Percentiles rank a stretch among this genome's conserved stretches.
Conservation (phyloP, 1,140 invertebrate species). For the Calycopis cecrops region DNA sequence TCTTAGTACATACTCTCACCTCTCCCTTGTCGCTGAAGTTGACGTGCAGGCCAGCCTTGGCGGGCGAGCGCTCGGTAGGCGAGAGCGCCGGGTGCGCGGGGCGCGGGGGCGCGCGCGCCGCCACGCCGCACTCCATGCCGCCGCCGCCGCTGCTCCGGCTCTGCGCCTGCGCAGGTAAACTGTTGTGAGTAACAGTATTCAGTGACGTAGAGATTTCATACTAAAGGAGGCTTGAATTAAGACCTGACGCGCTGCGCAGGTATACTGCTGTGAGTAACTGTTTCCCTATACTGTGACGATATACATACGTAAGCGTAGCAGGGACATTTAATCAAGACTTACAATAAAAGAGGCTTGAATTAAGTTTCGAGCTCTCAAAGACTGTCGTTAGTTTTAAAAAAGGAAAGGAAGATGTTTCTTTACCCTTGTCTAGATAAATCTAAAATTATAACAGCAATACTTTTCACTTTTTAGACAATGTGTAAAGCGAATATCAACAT, state of each 20-base stretch:
- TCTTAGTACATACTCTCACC: conserved; percentile 30
- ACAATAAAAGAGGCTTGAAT: too few species aligned
- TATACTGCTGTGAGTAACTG: neutral
- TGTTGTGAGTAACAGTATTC: neutral
- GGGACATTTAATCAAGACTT: too few species aligned
- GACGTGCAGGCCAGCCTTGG: conserved; percentile 87
- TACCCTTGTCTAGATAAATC: too few species aligned
- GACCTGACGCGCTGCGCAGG: too few species aligned
- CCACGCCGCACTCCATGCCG: conserved; percentile 63
- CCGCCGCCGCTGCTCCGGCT: conserved; percentile 32
- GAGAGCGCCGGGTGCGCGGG: conserved; percentile 54
- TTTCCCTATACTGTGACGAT: neutral
- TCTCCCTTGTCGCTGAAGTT: conserved; percentile 91
- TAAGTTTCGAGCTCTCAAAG: too few species aligned
- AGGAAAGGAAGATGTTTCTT: too few species aligned
- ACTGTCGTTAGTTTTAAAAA: too few species aligned
- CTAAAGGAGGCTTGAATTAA: neutral
- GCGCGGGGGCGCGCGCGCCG: conserved; percentile 35
- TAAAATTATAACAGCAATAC: too few species aligned
- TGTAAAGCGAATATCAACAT: too few species aligned
- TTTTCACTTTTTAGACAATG: too few species aligned
- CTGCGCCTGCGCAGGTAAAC: neutral
- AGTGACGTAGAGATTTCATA: neutral
- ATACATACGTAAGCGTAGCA: too few species aligned
- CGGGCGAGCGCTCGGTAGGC: conserved; percentile 82